These are phyloP conservation scores for Magallana gigas DNA, from an alignment of 1,140 invertebrate genomes.

Conservation along the genomic window DNA sequence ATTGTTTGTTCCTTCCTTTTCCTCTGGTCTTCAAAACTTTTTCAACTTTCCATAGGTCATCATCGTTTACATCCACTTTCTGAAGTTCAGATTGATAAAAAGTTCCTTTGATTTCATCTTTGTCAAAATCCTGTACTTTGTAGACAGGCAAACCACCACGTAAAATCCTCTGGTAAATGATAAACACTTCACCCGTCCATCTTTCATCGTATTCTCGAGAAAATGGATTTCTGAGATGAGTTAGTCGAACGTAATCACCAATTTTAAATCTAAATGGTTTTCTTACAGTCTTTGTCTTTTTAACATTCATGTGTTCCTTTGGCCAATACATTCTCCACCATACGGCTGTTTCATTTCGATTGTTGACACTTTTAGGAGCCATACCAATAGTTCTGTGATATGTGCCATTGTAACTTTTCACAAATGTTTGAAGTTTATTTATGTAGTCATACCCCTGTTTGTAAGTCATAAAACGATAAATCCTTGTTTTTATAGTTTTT, in stretches of 20 bases:
- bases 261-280: conserved; percentile 55
- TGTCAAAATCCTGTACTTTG: conserved; percentile 38
- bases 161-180: conserved; percentile 35
- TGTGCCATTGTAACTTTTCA: conserved; percentile 41
- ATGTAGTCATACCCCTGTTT: conserved; percentile 18
- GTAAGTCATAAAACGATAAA: conserved; percentile 24
- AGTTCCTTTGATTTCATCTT: conserved; percentile 51
- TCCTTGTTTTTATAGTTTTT: neutral
- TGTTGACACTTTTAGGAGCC: conserved; percentile 27
- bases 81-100: conserved; percentile 56
- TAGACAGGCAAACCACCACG: conserved; percentile 50
- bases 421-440: conserved; percentile 28
- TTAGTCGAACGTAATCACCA: conserved; percentile 50
- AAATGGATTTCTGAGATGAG: conserved; percentile 50
- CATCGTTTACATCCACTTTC: conserved; percentile 40
- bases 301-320: conserved; percentile 9
- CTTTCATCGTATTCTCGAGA: conserved; percentile 50
- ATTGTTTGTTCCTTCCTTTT: conserved; percentile 56
- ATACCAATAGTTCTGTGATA: conserved; percentile 41
- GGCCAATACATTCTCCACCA: conserved; percentile 55
- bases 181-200: conserved; percentile 57
- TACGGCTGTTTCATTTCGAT: conserved; percentile 29
- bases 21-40: conserved; percentile 53
- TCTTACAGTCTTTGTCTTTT: conserved; percentile 37
- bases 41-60: conserved; percentile 50